Conservation (phyloP, 2,888 invertebrate species). For the Mamestra brassicae region DNA sequence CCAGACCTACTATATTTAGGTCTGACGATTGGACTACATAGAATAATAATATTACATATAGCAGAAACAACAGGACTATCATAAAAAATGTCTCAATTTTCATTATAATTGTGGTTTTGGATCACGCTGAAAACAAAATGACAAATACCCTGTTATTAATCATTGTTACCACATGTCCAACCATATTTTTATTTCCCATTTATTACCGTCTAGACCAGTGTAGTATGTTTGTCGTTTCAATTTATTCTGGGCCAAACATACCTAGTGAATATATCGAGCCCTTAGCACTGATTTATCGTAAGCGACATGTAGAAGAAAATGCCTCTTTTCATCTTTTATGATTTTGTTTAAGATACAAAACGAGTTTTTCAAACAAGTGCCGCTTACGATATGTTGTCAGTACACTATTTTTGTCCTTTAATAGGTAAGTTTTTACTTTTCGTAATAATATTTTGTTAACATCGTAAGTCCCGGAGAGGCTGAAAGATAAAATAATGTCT, state of each 20-base stretch:
- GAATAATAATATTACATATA: not conserved
- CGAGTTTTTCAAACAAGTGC: too few species aligned
- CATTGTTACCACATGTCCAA: conserved; percentile 1
- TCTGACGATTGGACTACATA: too few species aligned
- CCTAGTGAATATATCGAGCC: too few species aligned
- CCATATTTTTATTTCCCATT: conserved; percentile 24
- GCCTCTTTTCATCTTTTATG: too few species aligned
- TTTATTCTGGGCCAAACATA: not conserved
- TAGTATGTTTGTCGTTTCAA: not conserved
- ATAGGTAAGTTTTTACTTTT: not conserved
- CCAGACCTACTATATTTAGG: too few species aligned
- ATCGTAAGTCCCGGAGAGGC: not conserved
- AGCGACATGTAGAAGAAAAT: too few species aligned
- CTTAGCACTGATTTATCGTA: too few species aligned
- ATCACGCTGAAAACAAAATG: conserved; percentile 12
- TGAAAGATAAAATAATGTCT: not conserved
- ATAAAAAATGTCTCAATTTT: not conserved
- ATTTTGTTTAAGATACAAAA: too few species aligned
- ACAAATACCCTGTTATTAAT: conserved; percentile 32
- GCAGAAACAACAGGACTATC: not conserved
- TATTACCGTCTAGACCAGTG: conserved; percentile 7
- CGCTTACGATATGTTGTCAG: too few species aligned
- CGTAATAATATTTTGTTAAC: not conserved
- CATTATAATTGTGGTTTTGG: not conserved
- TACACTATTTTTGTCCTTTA: not conserved